Conservation (phyloP, 1,140 invertebrate species). For the Heliconius melpomene region DNA sequence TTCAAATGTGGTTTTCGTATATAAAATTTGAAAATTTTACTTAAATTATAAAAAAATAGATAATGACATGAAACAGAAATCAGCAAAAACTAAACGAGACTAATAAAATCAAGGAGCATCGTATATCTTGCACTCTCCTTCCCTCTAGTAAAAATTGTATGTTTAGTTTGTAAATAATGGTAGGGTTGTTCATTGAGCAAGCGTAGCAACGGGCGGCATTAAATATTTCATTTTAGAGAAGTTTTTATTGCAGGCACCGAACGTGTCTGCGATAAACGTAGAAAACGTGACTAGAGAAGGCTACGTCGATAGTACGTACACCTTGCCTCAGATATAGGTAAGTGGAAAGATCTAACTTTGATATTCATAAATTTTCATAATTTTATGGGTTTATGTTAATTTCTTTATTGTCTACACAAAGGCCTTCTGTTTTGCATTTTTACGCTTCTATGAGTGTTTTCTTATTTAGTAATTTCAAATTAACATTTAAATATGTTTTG, state of each 20-base stretch:
- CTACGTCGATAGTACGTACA: constrained; percentile 48
- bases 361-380: constrained; percentile 1
- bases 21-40: too few species aligned
- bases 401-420: background rate
- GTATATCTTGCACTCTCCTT: background rate
- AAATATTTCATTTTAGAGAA: constrained; percentile 80
- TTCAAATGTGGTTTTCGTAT: too few species aligned
- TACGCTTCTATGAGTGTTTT: too few species aligned
- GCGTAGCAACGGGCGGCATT: constrained; percentile 57
- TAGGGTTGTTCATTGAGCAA: constrained; percentile 37
- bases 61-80: background rate
- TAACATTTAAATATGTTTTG: too few species aligned
- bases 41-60: too few species aligned
- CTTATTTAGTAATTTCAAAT: too few species aligned
- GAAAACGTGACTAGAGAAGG: constrained; percentile 68
- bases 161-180: constrained; percentile 37
- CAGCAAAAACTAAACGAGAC: background rate
- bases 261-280: constrained; percentile 75
- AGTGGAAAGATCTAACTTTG: background rate
- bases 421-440: background rate
- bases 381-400: background rate
- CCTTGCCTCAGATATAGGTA: constrained; percentile 29
- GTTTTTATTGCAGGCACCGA: constrained; percentile 74
- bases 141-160: constrained; percentile 29
- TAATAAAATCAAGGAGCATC: constrained; percentile 8